Evolutionary conservation across 2,888 invertebrate species (phyloP).

Genomic region (Pheosia tremula): DNA sequence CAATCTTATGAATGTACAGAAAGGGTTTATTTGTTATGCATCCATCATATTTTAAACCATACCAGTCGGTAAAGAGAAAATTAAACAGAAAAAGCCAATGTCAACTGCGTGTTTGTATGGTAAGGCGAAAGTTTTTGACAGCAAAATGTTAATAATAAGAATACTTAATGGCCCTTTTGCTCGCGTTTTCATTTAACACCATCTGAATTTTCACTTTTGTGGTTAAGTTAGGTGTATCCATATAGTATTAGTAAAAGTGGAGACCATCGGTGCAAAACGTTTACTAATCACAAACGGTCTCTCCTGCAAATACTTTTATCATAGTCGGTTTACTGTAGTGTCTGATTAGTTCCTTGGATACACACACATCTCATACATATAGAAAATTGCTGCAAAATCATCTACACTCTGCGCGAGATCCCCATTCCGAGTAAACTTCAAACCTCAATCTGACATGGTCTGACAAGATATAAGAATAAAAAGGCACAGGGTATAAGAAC

Average conservation of each 20-base stretch:
- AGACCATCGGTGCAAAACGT: too few relatives aligned
- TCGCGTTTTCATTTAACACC: not conserved
- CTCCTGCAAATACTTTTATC: too few relatives aligned
- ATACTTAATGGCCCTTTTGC: constrained; percentile 3
- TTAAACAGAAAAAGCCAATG: not conserved
- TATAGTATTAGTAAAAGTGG: too few relatives aligned
- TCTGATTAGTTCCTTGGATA: too few relatives aligned
- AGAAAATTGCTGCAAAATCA: not conserved
- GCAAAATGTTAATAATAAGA: not conserved
- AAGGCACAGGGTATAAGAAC: constrained; percentile 38
- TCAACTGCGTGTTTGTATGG: constrained; percentile 2
- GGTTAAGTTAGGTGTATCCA: not conserved
- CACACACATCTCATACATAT: not conserved
- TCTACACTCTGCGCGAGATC: constrained; percentile 25
- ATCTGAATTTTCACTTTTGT: constrained; percentile 1
- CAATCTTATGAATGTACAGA: constrained; percentile 1
- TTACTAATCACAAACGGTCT: too few relatives aligned
- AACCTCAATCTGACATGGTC: constrained; percentile 31
- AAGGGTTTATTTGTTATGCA: not conserved
- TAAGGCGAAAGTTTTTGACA: constrained; percentile 7
- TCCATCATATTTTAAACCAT: not conserved
- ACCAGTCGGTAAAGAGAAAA: not conserved
- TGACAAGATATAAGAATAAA: constrained; percentile 35
- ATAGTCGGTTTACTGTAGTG: too few relatives aligned
- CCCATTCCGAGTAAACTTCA: constrained; percentile 27